Base-by-base conservation (phyloP, 2,888 invertebrate genomes). In the Phasia obesa region DNA sequence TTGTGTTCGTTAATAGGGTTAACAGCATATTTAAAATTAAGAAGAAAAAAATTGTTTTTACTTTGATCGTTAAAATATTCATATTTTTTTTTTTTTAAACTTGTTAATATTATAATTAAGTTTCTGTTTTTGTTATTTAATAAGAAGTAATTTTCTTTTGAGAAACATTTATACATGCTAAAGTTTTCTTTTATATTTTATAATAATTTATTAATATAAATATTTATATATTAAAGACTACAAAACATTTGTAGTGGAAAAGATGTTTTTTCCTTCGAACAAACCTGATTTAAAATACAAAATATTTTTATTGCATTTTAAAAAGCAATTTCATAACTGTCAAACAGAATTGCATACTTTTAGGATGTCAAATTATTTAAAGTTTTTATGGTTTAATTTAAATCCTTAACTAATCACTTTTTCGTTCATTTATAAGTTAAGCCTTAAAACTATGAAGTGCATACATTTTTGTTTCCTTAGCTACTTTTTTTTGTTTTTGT, bases 1-100 rank as follows among this genome's bases (percentile, higher is more conserved):
- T 49, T 71, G 71, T 60, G 53, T 80, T 80, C 79, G 79, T 80
- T 80, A 74, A 74, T 57, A 35, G 42, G 79, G 25, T 76, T 81
- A 81, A 64, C 53, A 69, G 6, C n/a, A n/a, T 35, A 42, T 69
- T 76, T 53, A 44, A 53, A 67, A 57, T 31, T 65, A 62, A 70
- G 62, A 70, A 77, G 69, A 73, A 77, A 62, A n/a, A 77, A 62
- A 62, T 69, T 55, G 35, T 31, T 59, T 69, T 60, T 67, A 60
- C 19, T 60, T 74, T 51, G 42, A 60, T 70, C 62, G 80, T 76
- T 67, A 75, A 64, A 57, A 59, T 76, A 69, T 67, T 76, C n/a
- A 57, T 59, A 67, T 25, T 57, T 47, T 35, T 51, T n/a, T 49
- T 38, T 55, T 57, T 2, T 19, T 23, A 44, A 51, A 9, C 7